Evolutionary conservation across 92 coral and sea anemone genomes (phyloP).

Genomic region (Blastomussa wellsi): DNA sequence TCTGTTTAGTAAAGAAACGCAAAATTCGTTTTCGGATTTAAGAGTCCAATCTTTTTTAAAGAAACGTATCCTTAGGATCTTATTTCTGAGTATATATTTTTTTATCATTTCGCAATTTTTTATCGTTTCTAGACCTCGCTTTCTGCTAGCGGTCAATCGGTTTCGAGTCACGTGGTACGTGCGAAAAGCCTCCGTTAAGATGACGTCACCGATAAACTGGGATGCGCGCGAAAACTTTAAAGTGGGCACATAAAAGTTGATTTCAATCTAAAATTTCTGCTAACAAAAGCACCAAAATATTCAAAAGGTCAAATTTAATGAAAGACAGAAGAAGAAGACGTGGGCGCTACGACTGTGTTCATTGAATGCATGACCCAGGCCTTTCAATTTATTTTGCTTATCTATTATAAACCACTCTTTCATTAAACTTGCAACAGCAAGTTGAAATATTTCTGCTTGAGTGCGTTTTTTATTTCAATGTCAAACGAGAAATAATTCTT

Average conservation of each 20-base stretch:
- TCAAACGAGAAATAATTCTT: not conserved
- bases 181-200: not conserved
- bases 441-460: not conserved
- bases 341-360: not conserved
- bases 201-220: not conserved
- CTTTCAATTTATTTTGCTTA: not conserved
- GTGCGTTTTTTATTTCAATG: not conserved
- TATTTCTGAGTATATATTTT: too few relatives aligned
- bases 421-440: not conserved
- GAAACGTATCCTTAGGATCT: too few relatives aligned
- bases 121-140: not conserved
- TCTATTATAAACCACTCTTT: not conserved
- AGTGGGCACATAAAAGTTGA: too few relatives aligned
- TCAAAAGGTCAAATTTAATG: not conserved
- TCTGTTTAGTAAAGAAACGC: too few relatives aligned
- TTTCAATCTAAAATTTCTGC: not conserved
- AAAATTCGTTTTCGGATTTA: too few relatives aligned
- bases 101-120: too few relatives aligned
- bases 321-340: not conserved
- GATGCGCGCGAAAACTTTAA: too few relatives aligned
- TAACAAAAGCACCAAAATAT: not conserved
- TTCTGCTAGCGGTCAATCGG: not conserved
- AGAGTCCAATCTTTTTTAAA: too few relatives aligned
- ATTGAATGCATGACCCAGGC: not conserved
- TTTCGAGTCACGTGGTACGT: not conserved